Conservation (phyloP, 2,797 vertebrate genomes). For the Anguilla anguilla region DNA sequence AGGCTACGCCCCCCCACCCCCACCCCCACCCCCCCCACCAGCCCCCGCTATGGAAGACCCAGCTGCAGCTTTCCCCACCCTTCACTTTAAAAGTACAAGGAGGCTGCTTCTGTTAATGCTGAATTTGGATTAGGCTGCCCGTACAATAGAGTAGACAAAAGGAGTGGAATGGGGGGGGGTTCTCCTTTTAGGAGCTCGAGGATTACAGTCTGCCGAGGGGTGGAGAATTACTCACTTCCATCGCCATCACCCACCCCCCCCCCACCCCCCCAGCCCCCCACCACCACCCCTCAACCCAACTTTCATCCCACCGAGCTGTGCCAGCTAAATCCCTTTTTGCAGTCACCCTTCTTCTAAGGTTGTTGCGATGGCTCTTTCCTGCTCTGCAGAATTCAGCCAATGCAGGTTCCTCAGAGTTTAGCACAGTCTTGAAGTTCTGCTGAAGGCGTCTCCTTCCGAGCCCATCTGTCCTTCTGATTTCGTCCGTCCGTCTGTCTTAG, state of each 20-base stretch:
- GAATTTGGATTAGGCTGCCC: constrained; percentile 58
- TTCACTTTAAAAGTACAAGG: constrained; percentile 52
- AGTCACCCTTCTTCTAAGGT: background rate
- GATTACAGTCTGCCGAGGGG: constrained; percentile 57
- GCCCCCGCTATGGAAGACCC: constrained; percentile 42
- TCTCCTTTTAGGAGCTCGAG: constrained; percentile 49
- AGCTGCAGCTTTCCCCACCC: background rate
- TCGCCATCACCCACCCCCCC: no score
- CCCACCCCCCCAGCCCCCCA: no score
- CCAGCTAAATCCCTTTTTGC: background rate
- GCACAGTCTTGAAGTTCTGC: background rate
- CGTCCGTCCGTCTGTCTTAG: background rate
- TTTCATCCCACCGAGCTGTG: background rate
- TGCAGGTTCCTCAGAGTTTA: background rate
- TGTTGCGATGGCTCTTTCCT: background rate
- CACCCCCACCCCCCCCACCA: no score
- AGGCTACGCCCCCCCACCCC: constrained; percentile 43
- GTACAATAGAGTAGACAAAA: constrained; percentile 34
- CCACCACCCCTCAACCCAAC: background rate
- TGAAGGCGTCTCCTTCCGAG: background rate
- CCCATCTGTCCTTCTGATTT: background rate
- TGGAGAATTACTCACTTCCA: constrained; percentile 29
- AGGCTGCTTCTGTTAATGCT: constrained; percentile 55
- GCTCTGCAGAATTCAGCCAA: background rate
- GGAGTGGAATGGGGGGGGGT: constrained; percentile 23